Evolutionary conservation across 2,797 vertebrate species (phyloP), one percentile per base, ranked within the genome.

Genomic region (Loriculus beryllinus): DNA sequence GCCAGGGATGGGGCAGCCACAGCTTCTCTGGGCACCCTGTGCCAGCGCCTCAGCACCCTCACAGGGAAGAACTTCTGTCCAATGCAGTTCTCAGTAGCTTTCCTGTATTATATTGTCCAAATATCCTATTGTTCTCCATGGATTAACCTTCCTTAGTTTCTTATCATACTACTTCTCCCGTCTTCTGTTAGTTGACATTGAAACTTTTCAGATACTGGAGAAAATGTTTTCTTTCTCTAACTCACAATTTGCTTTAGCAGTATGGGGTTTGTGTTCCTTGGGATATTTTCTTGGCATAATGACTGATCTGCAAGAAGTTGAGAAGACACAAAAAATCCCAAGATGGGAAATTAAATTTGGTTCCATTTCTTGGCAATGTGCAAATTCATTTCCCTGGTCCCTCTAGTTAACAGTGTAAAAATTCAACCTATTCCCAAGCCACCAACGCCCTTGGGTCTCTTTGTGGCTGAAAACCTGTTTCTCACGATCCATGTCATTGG

Each of bases 261-360:
- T 77, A 49, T 84, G 79, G 48, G 48, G 39, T 91, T 92, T 94
- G 69, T 88, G 40, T 70, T 83, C 8, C 0, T 80, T 91, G 65
- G 45, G 86, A 72, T 96, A 88, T 91, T 95, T 95, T 96, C 88
- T 90, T 93, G 86, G 77, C 94, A 65, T 72, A 88, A 85, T 88
- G 79, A 88, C 77, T 82, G 51, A 91, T 94, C 67, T 70, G 76
- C 56, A 89, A 88, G 71, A 82, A 92, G 52, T 51, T 0, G 17
- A 63, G 70, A 94, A 88, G 76, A 84, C 33, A 65, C n/a, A 87
- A 64, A 72, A 74, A 86, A 78, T 16, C 45, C 51, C 48, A 84
- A 69, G 75, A 81, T 25, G 69, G 78, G 74, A 84, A 86, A 90
- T 94, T 29, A 60, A 85, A 81, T 94, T 93, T 80, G 54, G 75